Percentiles rank a stretch among this genome's conserved stretches.
Evolutionary conservation across 1,140 invertebrate genomes (phyloP).

Genomic region (Heliconius eleuchia): DNA sequence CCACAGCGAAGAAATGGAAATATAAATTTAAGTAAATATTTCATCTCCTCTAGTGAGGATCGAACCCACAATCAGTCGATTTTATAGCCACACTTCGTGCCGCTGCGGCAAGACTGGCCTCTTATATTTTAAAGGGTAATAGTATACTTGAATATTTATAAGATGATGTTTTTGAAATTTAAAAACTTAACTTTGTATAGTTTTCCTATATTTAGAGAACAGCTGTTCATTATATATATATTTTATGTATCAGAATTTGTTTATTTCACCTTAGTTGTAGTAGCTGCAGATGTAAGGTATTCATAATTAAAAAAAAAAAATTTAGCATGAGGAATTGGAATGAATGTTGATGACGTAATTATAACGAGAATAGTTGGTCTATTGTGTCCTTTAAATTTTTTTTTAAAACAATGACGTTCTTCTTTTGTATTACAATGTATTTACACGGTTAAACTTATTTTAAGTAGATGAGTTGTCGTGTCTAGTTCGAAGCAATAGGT

Average conservation of each 20-base stretch:
- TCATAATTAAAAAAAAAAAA: not conserved
- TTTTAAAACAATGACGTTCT: not conserved
- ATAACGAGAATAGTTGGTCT: not conserved
- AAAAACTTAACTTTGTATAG: not conserved
- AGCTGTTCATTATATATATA: slow-evolving; percentile 24
- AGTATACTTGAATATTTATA: not conserved
- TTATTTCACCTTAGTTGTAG: not conserved
- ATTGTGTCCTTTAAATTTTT: not conserved
- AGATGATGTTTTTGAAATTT: not conserved
- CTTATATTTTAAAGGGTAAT: not conserved
- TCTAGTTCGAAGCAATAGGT: not conserved
- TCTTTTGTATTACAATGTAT: not conserved
- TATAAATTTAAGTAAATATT: too few relatives aligned
- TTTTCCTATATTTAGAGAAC: slow-evolving; percentile 12
- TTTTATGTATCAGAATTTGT: not conserved
- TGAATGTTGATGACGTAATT: not conserved
- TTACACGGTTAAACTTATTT: not conserved
- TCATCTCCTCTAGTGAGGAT: too few relatives aligned
- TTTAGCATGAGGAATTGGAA: not conserved
- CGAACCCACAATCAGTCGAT: too few relatives aligned
- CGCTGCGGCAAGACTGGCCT: too few relatives aligned
- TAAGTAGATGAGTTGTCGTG: not conserved
- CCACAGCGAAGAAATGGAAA: too few relatives aligned
- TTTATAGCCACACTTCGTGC: too few relatives aligned
- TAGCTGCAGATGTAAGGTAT: not conserved